phyloP scores from a whole-genome alignment of 1,140 invertebrate genomes.

The Streblospio benedicti region DNA sequence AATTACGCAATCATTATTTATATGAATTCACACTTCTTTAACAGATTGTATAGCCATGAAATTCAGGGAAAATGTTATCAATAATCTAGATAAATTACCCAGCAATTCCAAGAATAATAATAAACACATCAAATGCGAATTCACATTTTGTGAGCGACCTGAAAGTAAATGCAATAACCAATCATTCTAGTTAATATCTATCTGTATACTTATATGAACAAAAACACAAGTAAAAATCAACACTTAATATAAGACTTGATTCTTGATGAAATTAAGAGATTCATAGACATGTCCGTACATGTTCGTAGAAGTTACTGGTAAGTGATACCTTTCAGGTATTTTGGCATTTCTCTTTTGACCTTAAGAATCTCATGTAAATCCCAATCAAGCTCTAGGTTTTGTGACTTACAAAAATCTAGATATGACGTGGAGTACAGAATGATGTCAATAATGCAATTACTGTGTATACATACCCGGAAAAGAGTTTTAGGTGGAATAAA shows the following conservation, averaged over 20 bases:
- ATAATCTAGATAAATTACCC: conserved; percentile 32
- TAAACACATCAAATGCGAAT: conserved; percentile 36
- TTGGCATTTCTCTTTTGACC: not conserved
- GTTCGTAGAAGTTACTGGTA: not conserved
- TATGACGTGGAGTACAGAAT: too few species aligned
- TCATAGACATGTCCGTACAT: not conserved
- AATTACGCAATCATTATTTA: not conserved
- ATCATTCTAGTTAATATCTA: not conserved
- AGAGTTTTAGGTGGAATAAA: conserved; percentile 46
- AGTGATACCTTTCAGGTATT: not conserved
- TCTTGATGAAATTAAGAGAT: not conserved
- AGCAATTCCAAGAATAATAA: conserved; percentile 40
- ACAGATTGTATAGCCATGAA: not conserved
- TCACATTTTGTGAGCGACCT: conserved; percentile 36
- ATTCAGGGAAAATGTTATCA: not conserved
- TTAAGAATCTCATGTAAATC: not conserved
- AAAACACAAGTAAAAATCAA: not conserved
- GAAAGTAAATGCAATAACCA: conserved; percentile 19
- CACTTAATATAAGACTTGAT: not conserved
- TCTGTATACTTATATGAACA: not conserved
- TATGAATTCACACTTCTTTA: not conserved
- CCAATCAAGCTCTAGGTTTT: too few species aligned
- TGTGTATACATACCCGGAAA: conserved; percentile 35
- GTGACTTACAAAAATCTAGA: too few species aligned
- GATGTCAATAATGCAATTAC: not conserved